Conservation (phyloP, 92 coral and sea anemone genomes). For the Metridium senile region DNA sequence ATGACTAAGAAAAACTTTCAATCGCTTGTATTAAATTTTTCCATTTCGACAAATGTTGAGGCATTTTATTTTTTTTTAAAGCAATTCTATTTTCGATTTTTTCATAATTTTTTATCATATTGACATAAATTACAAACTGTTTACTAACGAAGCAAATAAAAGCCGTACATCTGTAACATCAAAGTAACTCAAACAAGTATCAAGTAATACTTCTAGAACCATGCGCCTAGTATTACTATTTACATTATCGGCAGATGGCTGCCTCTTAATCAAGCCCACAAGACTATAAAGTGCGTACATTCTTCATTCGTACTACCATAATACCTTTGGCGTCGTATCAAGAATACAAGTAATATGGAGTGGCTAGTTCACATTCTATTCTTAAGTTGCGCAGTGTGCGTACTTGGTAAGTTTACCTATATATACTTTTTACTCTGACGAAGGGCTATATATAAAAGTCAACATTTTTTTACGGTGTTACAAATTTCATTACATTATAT, state of each 20-base stretch:
- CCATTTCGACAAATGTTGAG: too few relatives aligned
- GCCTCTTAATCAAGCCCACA: not conserved
- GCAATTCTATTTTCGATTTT: too few relatives aligned
- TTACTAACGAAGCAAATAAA: not conserved
- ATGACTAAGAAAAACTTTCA: too few relatives aligned
- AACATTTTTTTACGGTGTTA: too few relatives aligned
- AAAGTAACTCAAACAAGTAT: slow-evolving; percentile 13
- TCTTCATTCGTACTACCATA: not conserved
- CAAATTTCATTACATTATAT: too few relatives aligned
- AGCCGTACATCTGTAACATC: slow-evolving; percentile 20
- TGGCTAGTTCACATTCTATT: slow-evolving; percentile 17
- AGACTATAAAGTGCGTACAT: not conserved
- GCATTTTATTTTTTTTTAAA: too few relatives aligned
- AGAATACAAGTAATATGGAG: slow-evolving; percentile 18
- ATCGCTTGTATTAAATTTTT: too few relatives aligned
- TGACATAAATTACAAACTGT: too few relatives aligned
- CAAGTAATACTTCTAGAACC: slow-evolving; percentile 14
- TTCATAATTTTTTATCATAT: not conserved
- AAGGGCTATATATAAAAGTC: too few relatives aligned
- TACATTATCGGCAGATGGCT: slow-evolving; percentile 10
- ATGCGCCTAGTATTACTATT: slow-evolving; percentile 9
- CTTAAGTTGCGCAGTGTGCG: slow-evolving; percentile 28
- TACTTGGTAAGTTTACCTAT: slow-evolving; percentile 27
- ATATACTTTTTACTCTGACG: too few relatives aligned
- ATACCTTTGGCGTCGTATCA: not conserved